These are phyloP conservation scores for Epinotia brunnichana DNA, from an alignment of 2,888 invertebrate species.

Conservation along the genomic window DNA sequence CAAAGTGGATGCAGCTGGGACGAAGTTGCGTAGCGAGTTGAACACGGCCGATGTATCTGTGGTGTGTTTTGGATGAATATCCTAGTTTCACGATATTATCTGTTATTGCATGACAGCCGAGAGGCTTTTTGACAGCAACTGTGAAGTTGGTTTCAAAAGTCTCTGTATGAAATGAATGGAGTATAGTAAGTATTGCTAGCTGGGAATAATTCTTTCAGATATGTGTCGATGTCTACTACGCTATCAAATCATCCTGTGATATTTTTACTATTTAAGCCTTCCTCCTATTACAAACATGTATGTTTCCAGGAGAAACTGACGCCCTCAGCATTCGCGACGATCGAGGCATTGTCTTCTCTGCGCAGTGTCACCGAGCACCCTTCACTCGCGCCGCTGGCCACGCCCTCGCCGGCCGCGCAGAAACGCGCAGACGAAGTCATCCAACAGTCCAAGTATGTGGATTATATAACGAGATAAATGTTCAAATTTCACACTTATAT, in stretches of 20 bases:
- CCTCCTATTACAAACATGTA: no score
- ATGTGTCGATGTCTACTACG: no score
- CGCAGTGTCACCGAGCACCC: constrained; percentile 51
- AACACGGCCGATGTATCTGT: constrained; percentile 43
- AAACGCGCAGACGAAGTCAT: constrained; percentile 56
- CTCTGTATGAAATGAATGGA: no score
- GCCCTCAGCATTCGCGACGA: constrained; percentile 49
- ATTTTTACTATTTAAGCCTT: no score
- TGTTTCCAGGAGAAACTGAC: constrained; percentile 51
- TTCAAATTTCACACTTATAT: no score
- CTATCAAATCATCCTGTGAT: no score
- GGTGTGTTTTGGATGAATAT: constrained; percentile 49
- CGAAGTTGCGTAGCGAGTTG: constrained; percentile 46
- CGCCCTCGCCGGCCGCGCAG: constrained; percentile 48
- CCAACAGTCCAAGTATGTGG: constrained; percentile 55
- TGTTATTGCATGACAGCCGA: no score
- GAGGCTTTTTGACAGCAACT: no score
- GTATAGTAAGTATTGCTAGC: no score
- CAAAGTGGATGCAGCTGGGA: constrained; percentile 47
- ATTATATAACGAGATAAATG: no score
- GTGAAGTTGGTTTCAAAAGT: no score
- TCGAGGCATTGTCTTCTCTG: constrained; percentile 50
- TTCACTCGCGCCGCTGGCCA: constrained; percentile 51
- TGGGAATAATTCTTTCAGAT: no score
- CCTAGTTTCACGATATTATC: not conserved